Base-by-base conservation (phyloP, 2,113 vertebrate species). In the Notothenia coriiceps region DNA sequence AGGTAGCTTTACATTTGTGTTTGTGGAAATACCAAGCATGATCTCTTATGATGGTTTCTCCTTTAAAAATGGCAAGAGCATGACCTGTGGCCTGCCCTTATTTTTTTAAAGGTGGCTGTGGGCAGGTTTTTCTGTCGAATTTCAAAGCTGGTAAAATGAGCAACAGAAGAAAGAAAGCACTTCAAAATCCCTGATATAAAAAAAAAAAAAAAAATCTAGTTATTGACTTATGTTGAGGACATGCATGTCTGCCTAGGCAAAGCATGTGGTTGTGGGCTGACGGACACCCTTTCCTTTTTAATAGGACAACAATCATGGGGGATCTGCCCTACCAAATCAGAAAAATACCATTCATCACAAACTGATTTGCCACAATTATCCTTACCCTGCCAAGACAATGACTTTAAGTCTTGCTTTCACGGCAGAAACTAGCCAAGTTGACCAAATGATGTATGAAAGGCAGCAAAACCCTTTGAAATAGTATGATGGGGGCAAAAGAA, bases 381-480 rank as follows among this genome's bases (percentile, higher is more conserved):
- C 76, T 82, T 87, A 85, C 82, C 82, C 88, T 94, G 92, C 91
- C 91, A 92, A 86, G 86, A 92, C 78, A 79, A 90, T 84, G 91
- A 86, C 83, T 68, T 78, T 69, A 89, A 80, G 91, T 92, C 90
- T 93, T 86, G 70, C 83, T 91, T 40, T 89, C 73, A 88, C 68
- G 82, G 89, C 91, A 93, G 88, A 91, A 92, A 94, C 88, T 90
- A 94, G 92, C 92, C 90, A 94, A 88, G 91, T 93, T 94, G 92
- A 94, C 91, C 91, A 93, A 94, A 94, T 92, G 90, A 93, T 94
- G 89, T 94, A 94, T 93, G 93, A 94, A 94, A 95, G 93, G 93
- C 93, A 95, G 94, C 93, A 93, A 92, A 90, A 94, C 94, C 94
- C 93, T 94, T 94, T 93, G 90, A 94, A 91, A 90, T 93, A 93